A percentile compares a stretch with the other conserved stretches of the same genome.
These are phyloP conservation scores for Selenia dentaria DNA, from an alignment of 2,888 invertebrate species.

Conservation along the genomic window DNA sequence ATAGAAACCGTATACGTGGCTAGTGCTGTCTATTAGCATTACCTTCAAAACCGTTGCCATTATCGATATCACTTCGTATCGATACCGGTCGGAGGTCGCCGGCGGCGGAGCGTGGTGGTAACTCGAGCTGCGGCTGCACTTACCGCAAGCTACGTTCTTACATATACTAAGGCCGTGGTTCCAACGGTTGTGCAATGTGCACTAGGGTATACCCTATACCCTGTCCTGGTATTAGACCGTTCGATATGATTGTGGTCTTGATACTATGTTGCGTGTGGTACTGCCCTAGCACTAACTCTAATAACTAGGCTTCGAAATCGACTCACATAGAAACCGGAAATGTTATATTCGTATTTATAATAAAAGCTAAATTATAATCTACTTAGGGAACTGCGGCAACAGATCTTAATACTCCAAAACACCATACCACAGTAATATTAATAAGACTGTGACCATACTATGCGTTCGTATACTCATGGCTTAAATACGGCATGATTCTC, in stretches of 20 bases:
- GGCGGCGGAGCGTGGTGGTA: slow-evolving; percentile 58
- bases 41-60: slow-evolving; percentile 8
- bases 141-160: slow-evolving; percentile 49
- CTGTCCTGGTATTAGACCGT: slow-evolving; percentile 49
- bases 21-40: slow-evolving; percentile 15
- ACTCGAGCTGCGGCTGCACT: slow-evolving; percentile 54
- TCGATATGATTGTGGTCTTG: slow-evolving; percentile 43
- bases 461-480: no score
- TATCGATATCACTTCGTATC: slow-evolving; percentile 21
- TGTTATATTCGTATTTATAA: no score
- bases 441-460: no score
- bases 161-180: slow-evolving; percentile 45
- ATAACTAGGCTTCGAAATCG: no score
- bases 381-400: no score
- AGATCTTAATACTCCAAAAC: no score
- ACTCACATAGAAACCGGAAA: no score
- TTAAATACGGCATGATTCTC: no score
- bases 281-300: no score
- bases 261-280: slow-evolving; percentile 21
- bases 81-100: slow-evolving; percentile 55
- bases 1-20: not conserved
- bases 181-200: slow-evolving; percentile 59
- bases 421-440: no score
- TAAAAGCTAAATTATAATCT: no score
- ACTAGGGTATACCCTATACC: slow-evolving; percentile 2